Conservation (phyloP, 1,140 invertebrate genomes). For the Leguminivora glycinivorella region DNA sequence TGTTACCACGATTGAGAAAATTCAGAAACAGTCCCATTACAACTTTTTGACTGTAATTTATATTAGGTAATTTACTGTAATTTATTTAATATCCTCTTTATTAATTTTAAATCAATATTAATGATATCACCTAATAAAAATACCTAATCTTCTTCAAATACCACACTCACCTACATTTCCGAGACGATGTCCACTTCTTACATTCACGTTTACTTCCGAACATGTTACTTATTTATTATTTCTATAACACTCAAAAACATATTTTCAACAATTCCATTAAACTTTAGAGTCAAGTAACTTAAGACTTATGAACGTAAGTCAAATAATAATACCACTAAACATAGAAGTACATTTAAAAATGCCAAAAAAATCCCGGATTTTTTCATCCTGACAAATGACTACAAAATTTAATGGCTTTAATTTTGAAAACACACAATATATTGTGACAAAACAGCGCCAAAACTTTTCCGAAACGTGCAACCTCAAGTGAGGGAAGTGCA, state of each 20-base stretch:
- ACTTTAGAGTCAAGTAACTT: too few relatives aligned
- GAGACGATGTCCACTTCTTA: conserved; percentile 59
- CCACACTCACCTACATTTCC: conserved; percentile 46
- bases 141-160: too few relatives aligned
- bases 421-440: background rate
- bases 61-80: too few relatives aligned
- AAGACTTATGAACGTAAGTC: too few relatives aligned
- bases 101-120: too few relatives aligned
- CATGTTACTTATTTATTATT: conserved; percentile 41
- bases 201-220: conserved; percentile 72
- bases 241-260: too few relatives aligned
- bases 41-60: too few relatives aligned
- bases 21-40: background rate
- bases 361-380: too few relatives aligned
- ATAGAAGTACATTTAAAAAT: too few relatives aligned
- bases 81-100: background rate
- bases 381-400: too few relatives aligned
- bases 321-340: too few relatives aligned
- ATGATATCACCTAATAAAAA: too few relatives aligned
- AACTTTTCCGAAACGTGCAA: conserved; percentile 13
- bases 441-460: conserved; percentile 20
- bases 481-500: conserved; percentile 29
- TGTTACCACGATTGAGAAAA: background rate
- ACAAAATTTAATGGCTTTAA: background rate
- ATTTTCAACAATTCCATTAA: background rate